Evolutionary conservation across 2,888 invertebrate genomes (phyloP).

Genomic region (Exephanes ischioxanthus): DNA sequence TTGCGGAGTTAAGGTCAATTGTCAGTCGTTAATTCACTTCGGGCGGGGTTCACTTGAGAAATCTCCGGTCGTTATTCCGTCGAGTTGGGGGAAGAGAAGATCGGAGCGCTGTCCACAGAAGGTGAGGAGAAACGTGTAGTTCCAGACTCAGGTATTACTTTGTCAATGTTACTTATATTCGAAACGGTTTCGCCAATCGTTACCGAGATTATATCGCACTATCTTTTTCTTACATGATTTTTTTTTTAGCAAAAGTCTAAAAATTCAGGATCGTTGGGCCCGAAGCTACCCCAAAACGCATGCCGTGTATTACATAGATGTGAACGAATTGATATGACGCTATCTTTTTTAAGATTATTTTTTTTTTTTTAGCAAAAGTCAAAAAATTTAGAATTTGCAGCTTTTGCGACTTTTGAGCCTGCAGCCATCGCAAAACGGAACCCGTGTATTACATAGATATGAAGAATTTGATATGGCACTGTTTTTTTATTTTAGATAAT

Average conservation of each 20-base stretch:
- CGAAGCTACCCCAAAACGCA: background rate
- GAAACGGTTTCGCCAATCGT: too few relatives aligned
- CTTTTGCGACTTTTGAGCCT: too few relatives aligned
- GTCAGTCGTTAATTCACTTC: constrained; percentile 37
- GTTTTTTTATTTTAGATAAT: too few relatives aligned
- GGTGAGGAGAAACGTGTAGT: background rate
- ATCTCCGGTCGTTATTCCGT: background rate
- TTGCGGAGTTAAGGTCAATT: background rate
- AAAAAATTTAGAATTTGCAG: too few relatives aligned
- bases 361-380: too few relatives aligned
- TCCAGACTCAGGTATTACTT: background rate
- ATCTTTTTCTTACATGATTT: too few relatives aligned
- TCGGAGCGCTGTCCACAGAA: background rate
- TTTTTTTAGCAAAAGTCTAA: too few relatives aligned
- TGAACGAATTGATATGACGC: background rate
- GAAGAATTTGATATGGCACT: too few relatives aligned
- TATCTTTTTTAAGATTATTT: too few relatives aligned
- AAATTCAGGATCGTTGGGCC: background rate
- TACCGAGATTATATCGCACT: too few relatives aligned
- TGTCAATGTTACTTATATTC: background rate
- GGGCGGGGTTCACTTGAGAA: background rate
- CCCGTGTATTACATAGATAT: too few relatives aligned
- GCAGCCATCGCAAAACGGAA: too few relatives aligned
- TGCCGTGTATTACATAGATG: background rate
- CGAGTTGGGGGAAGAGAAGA: background rate